Evolutionary conservation across 2,797 vertebrate species (phyloP), one percentile per base, ranked within the genome.

Genomic region (Aldrovandia affinis): DNA sequence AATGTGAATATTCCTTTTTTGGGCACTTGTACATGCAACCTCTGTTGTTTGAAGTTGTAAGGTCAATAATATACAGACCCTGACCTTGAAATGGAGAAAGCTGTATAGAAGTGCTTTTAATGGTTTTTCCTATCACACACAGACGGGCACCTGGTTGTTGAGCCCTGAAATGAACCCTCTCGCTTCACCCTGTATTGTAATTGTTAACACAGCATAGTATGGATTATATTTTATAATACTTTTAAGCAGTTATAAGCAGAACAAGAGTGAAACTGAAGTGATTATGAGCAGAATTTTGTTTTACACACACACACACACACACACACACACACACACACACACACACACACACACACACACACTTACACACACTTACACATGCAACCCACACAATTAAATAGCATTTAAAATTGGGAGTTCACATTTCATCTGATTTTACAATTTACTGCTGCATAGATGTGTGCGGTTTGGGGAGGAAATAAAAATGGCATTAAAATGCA

Each of bases 401-500:
- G 22, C 12, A 20, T 79, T 65, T 57, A 75, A 81, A 61, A 70
- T 15, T 18, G 22, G 68, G 70, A 81, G 50, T 73, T 73, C 39
- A 25, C 28, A 33, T 83, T 65, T 12, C 82, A 80, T 30, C 81
- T 30, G 83, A 84, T 81, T n/a, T 20, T 85, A 80, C 80, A 78
- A 77, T 85, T 73, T 42, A 28, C 25, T 63, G 78, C 70, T 4
- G 79, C 79, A 73, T 80, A 80, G 84, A 79, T 78, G 73, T 42
- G 57, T 84, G 78, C 47, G 78, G 80, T 57, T 81, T 80, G 33
- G 44, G 50, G 54, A 22, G 28, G 68, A 82, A 86, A 87, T 82
- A 36, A 84, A 84, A 84, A 36, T 33, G 57, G 22, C 75, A 70
- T 87, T 61, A 86, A 87, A 88, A 81, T 42, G 81, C 75, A 81